These are phyloP conservation scores for Sigmodon hispidus DNA, from an alignment of 2,113 vertebrate species.

Conservation along the genomic window DNA sequence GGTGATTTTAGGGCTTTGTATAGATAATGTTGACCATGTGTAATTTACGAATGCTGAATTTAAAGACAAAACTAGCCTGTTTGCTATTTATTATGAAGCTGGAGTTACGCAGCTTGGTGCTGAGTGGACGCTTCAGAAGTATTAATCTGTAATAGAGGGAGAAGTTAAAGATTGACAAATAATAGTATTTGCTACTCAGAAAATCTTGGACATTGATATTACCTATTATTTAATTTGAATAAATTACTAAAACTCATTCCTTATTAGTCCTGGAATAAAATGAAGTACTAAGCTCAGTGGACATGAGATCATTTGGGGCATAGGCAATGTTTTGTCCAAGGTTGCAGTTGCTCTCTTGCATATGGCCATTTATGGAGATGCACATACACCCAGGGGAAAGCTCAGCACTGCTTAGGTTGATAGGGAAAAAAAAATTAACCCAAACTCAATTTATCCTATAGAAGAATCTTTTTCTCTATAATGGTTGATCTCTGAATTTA, in stretches of 20 bases:
- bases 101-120: background rate
- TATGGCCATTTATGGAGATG: slow-evolving; percentile 31
- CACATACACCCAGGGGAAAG: background rate
- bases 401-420: background rate
- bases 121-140: slow-evolving; percentile 23
- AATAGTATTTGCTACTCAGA: slow-evolving; percentile 34
- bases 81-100: background rate
- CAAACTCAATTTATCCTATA: background rate
- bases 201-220: background rate
- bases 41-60: slow-evolving; percentile 57
- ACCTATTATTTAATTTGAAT: slow-evolving; percentile 28
- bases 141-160: background rate
- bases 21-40: slow-evolving; percentile 21
- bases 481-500: background rate
- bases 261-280: slow-evolving; percentile 54
- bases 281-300: slow-evolving; percentile 18
- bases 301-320: slow-evolving; percentile 53
- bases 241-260: background rate
- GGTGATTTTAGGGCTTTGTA: slow-evolving; percentile 51
- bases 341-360: background rate
- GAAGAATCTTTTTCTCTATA: background rate
- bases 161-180: slow-evolving; percentile 20
- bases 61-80: background rate
- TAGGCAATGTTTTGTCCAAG: slow-evolving; percentile 35
- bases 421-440: background rate